These are phyloP conservation scores for Allolobophora icterica DNA, from an alignment of 2,888 invertebrate species.

Conservation along the genomic window DNA sequence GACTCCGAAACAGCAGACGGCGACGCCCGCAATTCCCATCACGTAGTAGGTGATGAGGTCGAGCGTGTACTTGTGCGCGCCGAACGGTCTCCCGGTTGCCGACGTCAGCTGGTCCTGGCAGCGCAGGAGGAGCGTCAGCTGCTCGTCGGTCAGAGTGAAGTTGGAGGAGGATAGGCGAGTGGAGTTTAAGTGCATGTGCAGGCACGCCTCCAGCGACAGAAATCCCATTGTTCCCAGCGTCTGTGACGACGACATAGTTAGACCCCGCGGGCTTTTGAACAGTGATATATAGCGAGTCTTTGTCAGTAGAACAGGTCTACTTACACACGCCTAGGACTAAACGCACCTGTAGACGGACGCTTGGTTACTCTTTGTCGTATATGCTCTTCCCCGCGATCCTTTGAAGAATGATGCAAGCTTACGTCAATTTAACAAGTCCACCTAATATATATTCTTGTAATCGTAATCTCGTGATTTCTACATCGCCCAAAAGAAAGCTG, in stretches of 20 bases:
- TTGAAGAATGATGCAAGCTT: too few species aligned
- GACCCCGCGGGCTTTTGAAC: background rate
- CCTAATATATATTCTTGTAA: too few species aligned
- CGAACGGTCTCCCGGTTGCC: background rate
- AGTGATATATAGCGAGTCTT: background rate
- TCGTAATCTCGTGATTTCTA: too few species aligned
- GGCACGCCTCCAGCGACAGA: background rate
- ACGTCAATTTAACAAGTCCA: too few species aligned
- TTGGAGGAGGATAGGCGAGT: background rate
- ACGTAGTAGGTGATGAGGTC: constrained; percentile 51
- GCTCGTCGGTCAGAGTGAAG: background rate
- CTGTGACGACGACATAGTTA: background rate
- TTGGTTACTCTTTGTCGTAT: background rate
- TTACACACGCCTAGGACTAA: background rate
- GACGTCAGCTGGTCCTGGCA: background rate
- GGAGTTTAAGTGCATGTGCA: background rate
- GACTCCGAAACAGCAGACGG: constrained; percentile 60
- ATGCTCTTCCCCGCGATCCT: too few species aligned
- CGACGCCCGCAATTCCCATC: constrained; percentile 61
- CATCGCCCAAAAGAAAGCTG: too few species aligned
- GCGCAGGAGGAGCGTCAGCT: background rate
- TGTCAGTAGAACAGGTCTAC: background rate
- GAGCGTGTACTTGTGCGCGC: background rate
- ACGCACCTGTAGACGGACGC: too few species aligned
- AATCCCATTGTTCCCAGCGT: background rate